Percentiles rank a stretch among this genome's conserved stretches.
These are phyloP conservation scores for Hormaphis cornu DNA, from an alignment of 1,140 invertebrate species.

Conservation along the genomic window DNA sequence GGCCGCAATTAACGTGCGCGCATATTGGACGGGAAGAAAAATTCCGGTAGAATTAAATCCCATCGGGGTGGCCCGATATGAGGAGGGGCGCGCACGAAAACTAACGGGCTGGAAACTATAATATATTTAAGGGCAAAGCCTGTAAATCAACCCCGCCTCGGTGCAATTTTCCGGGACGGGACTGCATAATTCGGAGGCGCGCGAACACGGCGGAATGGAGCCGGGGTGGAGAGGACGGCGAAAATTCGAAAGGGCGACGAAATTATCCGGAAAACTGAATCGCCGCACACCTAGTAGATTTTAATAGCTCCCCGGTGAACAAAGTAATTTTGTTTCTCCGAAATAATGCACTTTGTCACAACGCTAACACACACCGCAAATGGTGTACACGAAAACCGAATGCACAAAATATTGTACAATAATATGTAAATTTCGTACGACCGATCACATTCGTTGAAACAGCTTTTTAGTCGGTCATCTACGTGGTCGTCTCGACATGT, in stretches of 20 bases:
- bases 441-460: no score
- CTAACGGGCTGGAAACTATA: constrained; percentile 20
- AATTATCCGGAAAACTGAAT: constrained; percentile 12
- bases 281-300: background rate
- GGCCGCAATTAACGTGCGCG: constrained; percentile 14
- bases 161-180: background rate
- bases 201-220: background rate
- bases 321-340: no score
- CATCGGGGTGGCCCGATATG: background rate
- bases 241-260: background rate
- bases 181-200: background rate
- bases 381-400: no score
- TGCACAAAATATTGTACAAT: no score
- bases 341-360: no score
- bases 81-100: background rate
- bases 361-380: no score
- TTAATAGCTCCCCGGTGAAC: background rate
- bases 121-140: constrained; percentile 6
- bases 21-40: constrained; percentile 1
- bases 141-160: constrained; percentile 5
- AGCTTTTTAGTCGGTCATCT: no score
- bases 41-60: background rate
- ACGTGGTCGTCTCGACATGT: no score
- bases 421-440: no score
- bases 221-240: background rate